Conservation (phyloP, 2,888 invertebrate genomes). For the Lochmaea crataegi region DNA sequence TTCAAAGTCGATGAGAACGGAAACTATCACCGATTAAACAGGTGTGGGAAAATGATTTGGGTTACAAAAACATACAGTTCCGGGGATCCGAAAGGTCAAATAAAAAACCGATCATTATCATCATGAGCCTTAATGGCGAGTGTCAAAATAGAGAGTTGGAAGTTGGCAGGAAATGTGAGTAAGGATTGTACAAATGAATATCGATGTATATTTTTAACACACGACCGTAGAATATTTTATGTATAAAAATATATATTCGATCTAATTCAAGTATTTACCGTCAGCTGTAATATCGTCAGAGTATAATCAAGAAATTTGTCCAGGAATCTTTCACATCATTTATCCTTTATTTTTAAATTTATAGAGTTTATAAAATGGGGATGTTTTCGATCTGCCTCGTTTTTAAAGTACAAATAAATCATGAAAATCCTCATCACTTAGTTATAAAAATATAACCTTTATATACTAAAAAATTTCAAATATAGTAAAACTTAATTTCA, state of each 20-base stretch:
- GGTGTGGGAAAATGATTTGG: not conserved
- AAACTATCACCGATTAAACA: not conserved
- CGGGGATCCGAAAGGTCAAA: too few species aligned
- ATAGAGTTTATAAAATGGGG: conserved; percentile 45
- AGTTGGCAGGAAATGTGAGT: too few species aligned
- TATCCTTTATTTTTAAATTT: conserved; percentile 43
- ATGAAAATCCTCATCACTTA: not conserved
- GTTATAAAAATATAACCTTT: too few species aligned
- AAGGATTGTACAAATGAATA: too few species aligned
- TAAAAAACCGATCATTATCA: too few species aligned
- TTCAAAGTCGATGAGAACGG: conserved; percentile 13
- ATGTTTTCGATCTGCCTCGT: conserved; percentile 1
- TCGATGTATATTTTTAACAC: too few species aligned
- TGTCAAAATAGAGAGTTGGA: too few species aligned
- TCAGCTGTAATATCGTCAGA: conserved; percentile 2
- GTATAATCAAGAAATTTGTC: conserved; percentile 43
- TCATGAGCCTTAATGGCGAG: too few species aligned
- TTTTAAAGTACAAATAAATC: conserved; percentile 12
- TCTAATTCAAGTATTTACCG: not conserved
- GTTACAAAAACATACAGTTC: not conserved
- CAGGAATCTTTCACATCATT: conserved; percentile 43
- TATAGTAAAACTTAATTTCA: too few species aligned
- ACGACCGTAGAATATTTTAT: too few species aligned
- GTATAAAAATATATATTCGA: not conserved
- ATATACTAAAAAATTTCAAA: too few species aligned